Base-by-base conservation (phyloP, 2,888 invertebrate species). In the Macroteleia sp. region DNA sequence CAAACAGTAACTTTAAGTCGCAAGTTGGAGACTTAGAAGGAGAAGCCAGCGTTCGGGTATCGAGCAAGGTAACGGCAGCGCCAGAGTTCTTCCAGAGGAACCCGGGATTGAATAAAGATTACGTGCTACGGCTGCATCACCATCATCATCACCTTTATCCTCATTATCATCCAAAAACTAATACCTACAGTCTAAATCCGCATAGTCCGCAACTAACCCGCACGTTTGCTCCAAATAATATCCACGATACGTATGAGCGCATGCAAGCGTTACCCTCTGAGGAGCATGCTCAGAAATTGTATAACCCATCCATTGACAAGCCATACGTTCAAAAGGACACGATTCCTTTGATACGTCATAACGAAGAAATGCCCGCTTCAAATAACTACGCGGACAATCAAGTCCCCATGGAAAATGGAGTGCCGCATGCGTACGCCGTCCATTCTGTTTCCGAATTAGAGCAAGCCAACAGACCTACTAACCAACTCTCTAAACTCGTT, bases 11-110 rank as follows among this genome's bases (percentile, higher is more conserved):
- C 2, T 30, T 70, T 8, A 70, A 74, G 17, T 91, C 92, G 2
- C 91, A 92, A 10, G 87, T 88, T 12, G 54, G 19, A 6, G 88
- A 90, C 62, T 83, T 91, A 14, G 87, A 88, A 0, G 66, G 83
- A 34, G 87, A 88, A 30, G 83, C 88, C 59, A 91, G 90, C 67
- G 83, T 89, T 34, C 86, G 82, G 10, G 84, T 85, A 34, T 69
- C 86, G 67, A 89, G 88, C 84, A 91, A 91, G 91, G 91, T 91
- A 91, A 90, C 86, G 67, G 85, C 88, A 62, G 83, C 86, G 73
- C 85, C 87, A 81, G 89, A 89, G 81, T 90, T 85, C 77, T 86
- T 87, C 85, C 86, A 86, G 82, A 83, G 83, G 76, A 87, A 83
- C 59, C 82, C 85, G 57, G 79, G 75, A 71, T 81, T 77, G 67